A percentile compares a stretch with the other conserved stretches of the same genome.
phyloP scores from a whole-genome alignment of 2,888 invertebrate genomes.

The Helicoverpa assulta region DNA sequence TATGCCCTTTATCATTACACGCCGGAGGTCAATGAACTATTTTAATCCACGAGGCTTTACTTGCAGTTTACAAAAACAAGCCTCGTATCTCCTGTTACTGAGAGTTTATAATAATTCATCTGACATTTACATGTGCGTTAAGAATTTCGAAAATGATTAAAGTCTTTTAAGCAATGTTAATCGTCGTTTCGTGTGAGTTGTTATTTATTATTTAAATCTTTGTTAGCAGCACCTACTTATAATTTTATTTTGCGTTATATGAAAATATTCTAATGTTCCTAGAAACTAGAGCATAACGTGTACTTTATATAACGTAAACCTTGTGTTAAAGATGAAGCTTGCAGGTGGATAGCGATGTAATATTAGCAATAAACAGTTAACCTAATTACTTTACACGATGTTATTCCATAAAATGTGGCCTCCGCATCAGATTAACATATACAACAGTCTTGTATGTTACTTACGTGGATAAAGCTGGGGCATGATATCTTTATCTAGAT shows the following conservation, averaged over 20 bases:
- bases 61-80: conserved; percentile 35
- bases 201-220: conserved; percentile 6
- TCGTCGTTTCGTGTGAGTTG: conserved; percentile 8
- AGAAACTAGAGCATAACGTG: conserved; percentile 27
- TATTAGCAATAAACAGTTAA: conserved; percentile 58
- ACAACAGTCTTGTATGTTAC: conserved; percentile 5
- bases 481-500: conserved; percentile 36
- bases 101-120: conserved; percentile 27
- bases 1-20: conserved; percentile 2
- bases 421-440: conserved; percentile 49
- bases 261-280: conserved; percentile 1
- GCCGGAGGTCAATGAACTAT: conserved; percentile 32
- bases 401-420: conserved; percentile 47
- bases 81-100: conserved; percentile 32
- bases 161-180: conserved; percentile 12
- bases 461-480: conserved; percentile 3
- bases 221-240: background rate
- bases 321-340: conserved; percentile 37
- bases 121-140: conserved; percentile 40
- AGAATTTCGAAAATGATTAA: conserved; percentile 38
- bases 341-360: conserved; percentile 10
- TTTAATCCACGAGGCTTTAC: conserved; percentile 23
- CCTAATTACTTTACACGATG: conserved; percentile 50
- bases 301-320: conserved; percentile 18
- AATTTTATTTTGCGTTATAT: background rate